phyloP scores from a whole-genome alignment of 2,113 vertebrate species.

The Spermophilus dauricus region DNA sequence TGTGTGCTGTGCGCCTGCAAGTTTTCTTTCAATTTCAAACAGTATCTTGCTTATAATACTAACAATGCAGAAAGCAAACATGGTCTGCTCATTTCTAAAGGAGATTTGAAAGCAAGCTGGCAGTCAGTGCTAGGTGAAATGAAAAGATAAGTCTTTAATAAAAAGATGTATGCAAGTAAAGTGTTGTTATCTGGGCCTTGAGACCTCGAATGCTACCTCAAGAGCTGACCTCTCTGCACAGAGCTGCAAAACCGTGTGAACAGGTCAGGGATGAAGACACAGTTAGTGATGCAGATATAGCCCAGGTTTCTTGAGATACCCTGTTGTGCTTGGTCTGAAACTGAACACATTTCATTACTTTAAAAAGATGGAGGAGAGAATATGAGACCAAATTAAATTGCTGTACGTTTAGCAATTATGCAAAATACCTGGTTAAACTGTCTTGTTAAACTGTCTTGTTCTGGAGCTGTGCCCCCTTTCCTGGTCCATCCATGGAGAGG shows the following conservation, averaged over 20 bases:
- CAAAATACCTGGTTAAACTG: not conserved
- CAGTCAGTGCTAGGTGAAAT: not conserved
- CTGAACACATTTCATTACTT: not conserved
- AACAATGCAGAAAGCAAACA: not conserved
- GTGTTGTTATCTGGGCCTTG: not conserved
- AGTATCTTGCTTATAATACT: not conserved
- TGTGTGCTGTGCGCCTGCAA: not conserved
- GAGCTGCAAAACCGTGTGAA: not conserved
- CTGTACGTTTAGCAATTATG: not conserved
- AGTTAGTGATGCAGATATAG: not conserved
- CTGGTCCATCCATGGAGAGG: not conserved
- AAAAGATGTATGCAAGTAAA: not conserved
- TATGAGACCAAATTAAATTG: not conserved
- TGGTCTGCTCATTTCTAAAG: not conserved
- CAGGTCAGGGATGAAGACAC: not conserved
- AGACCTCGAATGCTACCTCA: not conserved
- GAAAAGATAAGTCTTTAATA: not conserved
- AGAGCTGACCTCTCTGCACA: not conserved
- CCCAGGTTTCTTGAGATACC: not conserved
- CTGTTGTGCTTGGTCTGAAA: too few relatives aligned
- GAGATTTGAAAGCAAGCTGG: not conserved
- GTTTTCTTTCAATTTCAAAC: not conserved
- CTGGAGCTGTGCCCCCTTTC: not conserved
- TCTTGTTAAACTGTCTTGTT: not conserved
- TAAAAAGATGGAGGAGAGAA: not conserved